Percentiles rank a stretch among this genome's conserved stretches.
These are phyloP conservation scores for Equus przewalskii DNA, from an alignment of 2,113 vertebrate genomes.

Conservation along the genomic window DNA sequence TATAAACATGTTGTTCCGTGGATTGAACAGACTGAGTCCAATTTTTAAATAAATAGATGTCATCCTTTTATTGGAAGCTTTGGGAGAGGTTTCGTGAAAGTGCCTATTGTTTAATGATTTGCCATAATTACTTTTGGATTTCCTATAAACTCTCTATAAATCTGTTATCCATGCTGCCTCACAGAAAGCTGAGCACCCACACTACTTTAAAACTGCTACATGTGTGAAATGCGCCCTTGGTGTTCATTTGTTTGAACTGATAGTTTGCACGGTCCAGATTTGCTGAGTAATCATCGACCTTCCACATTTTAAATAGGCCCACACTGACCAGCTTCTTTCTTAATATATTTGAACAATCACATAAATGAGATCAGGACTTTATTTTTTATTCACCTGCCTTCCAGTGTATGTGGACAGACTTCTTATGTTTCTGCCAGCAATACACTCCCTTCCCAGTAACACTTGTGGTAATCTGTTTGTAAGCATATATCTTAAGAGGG, in stretches of 20 bases:
- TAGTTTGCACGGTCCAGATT: background rate
- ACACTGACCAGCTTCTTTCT: background rate
- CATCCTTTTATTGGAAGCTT: background rate
- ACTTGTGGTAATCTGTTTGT: background rate
- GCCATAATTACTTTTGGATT: background rate
- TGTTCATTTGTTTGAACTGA: background rate
- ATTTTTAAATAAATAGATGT: background rate
- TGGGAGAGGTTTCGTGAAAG: background rate
- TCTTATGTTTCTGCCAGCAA: background rate
- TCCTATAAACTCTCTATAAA: background rate
- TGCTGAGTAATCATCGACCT: background rate
- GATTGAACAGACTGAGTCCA: background rate
- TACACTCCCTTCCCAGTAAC: background rate
- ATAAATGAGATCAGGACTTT: background rate
- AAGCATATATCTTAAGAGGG: background rate
- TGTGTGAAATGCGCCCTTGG: fast-evolving
- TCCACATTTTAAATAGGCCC: background rate
- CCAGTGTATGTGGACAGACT: background rate
- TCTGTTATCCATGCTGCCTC: background rate
- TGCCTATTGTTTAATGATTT: background rate
- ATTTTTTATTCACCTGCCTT: background rate
- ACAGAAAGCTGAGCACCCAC: fast-evolving
- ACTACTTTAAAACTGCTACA: background rate
- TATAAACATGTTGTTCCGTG: background rate
- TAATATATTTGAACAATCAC: background rate